Percentiles rank a stretch among this genome's conserved stretches.
These are phyloP conservation scores for Lycocerus yunnanus DNA, from an alignment of 2,888 invertebrate genomes.

Conservation along the genomic window DNA sequence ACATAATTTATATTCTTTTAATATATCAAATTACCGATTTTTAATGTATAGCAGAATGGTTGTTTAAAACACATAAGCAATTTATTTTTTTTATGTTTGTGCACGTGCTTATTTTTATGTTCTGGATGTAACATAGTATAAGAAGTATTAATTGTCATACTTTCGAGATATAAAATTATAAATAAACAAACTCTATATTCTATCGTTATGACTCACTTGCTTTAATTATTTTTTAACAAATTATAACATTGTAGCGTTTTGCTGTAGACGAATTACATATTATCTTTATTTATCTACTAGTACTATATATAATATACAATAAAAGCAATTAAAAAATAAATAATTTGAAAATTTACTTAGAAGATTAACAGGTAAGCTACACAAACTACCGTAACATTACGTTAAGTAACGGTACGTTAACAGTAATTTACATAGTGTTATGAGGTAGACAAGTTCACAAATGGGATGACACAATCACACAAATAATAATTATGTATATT, in stretches of 20 bases:
- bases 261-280: background rate
- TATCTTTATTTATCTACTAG: background rate
- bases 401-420: conserved; percentile 1
- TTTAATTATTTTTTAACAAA: background rate
- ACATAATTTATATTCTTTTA: background rate
- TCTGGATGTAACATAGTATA: background rate
- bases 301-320: background rate
- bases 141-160: background rate
- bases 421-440: conserved; percentile 2
- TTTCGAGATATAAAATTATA: conserved; percentile 2
- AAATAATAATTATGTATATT: background rate
- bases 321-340: background rate
- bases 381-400: conserved; percentile 5
- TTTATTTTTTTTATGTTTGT: background rate
- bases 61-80: background rate
- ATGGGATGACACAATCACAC: background rate
- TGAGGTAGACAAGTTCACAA: background rate
- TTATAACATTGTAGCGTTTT: background rate
- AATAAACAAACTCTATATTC: background rate
- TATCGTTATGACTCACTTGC: background rate
- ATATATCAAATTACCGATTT: background rate
- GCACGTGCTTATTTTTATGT: conserved; percentile 1
- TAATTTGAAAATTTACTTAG: background rate
- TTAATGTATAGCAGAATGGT: background rate
- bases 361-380: conserved; percentile 1